Percentiles rank a stretch among this genome's conserved stretches.
Evolutionary conservation across 2,797 vertebrate genomes (phyloP).

Genomic region (Galaxias olidus): DNA sequence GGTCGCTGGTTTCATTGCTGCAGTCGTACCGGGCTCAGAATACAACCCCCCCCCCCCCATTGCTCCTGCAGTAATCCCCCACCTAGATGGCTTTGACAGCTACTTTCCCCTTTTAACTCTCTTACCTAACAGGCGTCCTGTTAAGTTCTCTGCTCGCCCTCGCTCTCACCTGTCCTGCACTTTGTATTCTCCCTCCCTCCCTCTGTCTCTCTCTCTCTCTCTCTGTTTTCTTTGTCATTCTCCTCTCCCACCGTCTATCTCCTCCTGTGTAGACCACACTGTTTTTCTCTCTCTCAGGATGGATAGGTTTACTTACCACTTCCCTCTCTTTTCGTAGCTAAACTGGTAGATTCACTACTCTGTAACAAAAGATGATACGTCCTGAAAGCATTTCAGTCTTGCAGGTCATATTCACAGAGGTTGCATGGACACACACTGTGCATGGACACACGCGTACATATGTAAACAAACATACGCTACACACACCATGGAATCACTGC

Average conservation of each 20-base stretch:
- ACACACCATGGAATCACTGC: too few relatives aligned
- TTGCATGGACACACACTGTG: too few relatives aligned
- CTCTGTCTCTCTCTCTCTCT: conserved; percentile 3
- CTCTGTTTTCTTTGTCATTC: not conserved
- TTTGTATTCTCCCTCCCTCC: not conserved
- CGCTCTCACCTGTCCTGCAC: too few relatives aligned
- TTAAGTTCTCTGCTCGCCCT: not conserved
- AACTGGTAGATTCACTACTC: too few relatives aligned
- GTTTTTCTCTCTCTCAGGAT: not conserved
- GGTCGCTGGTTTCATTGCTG: not conserved
- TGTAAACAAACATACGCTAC: too few relatives aligned
- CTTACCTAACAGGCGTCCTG: conserved; percentile 23
- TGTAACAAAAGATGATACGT: too few relatives aligned
- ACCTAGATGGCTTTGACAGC: conserved; percentile 30
- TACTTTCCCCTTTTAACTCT: conserved; percentile 44
- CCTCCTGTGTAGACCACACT: not conserved
- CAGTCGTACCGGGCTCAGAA: not conserved
- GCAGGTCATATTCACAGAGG: too few relatives aligned
- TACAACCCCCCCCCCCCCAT: too few relatives aligned
- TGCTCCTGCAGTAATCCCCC: not conserved
- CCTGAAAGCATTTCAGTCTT: too few relatives aligned
- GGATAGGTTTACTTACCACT: not conserved
- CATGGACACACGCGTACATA: too few relatives aligned
- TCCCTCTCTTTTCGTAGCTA: not conserved
- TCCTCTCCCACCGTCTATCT: not conserved